Conservation (phyloP, 2,797 vertebrate genomes). For the Alca torda region DNA sequence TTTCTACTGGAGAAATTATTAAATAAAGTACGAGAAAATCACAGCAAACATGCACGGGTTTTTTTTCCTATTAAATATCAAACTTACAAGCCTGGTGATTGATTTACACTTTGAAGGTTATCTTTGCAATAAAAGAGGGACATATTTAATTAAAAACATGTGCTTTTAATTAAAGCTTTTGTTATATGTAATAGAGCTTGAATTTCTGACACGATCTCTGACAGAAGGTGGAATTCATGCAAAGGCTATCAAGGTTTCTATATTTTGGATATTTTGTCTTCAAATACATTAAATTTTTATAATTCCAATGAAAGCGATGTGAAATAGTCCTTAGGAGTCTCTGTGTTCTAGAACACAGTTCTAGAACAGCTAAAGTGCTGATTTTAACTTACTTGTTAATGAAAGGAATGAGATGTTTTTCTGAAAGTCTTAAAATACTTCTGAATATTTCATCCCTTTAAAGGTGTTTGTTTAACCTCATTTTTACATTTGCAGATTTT, state of each 20-base stretch:
- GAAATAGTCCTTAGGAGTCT: not conserved
- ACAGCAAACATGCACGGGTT: accelerated
- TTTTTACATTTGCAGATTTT: not conserved
- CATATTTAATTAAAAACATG: not conserved
- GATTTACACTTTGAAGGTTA: not conserved
- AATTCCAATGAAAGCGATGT: not conserved
- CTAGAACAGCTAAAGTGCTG: not conserved
- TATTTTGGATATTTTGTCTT: not conserved
- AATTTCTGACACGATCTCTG: not conserved
- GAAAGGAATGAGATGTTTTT: not conserved
- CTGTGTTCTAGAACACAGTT: not conserved
- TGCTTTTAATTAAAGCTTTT: not conserved
- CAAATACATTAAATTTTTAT: not conserved
- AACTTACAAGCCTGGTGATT: not conserved
- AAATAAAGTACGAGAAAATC: not conserved
- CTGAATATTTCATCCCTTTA: not conserved
- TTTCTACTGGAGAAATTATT: not conserved
- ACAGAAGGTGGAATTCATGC: not conserved
- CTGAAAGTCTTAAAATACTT: not conserved
- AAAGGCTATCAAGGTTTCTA: not conserved
- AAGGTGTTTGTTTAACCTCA: not conserved
- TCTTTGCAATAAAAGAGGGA: not conserved
- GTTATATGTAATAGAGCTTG: not conserved
- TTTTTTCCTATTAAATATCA: not conserved
- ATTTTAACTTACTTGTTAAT: not conserved